Base-by-base conservation (phyloP, 2,888 invertebrate species). In the Cataglyphis livida region DNA sequence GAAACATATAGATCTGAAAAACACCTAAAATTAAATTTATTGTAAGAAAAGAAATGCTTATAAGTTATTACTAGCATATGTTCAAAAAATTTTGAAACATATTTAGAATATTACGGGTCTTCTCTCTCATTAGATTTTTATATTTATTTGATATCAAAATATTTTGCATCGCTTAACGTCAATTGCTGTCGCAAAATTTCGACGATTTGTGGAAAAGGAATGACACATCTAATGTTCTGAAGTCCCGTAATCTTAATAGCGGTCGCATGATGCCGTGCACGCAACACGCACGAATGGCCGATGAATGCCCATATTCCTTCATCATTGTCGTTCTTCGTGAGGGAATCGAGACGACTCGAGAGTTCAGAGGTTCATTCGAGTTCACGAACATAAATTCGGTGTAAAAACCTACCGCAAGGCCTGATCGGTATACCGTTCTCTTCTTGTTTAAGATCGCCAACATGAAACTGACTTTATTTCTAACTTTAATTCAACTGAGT, bases 361-460 rank as follows among this genome's bases (percentile, higher is more conserved):
- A 90, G 92, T 92, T 92, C 92, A 90, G 89, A 85, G 91, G 92
- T 92, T 92, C 92, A 92, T 51, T 82, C 68, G 91, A 92, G 92
- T 92, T 92, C 92, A 92, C 87, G 88, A 85, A 88, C 90, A 89
- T 90, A 91, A 92, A 91, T 92, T 91, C 87, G 85, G 88, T 87
- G 84, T 81, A 51, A 51, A 51, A 51, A 79, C 66, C 62, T 82
- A 57, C 81, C 81, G 75, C 82, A 66, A 54, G 25, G 10, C 1
- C 25, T 35, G 75, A 65, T 65, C 75, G n/a, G n/a, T 54, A 38
- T 12, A 9, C n/a, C 41, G 32, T 71, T 71, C 41, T 59, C 41
- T 44, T n/a, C 28, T 32, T 59, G 12, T 38, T 79, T 57, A 44
- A 21, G n/a, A 10, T 10, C 9, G 9, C 5, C 44, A 71, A 76